Conservation (phyloP, 2,113 vertebrate genomes). For the Callionymus lyra region DNA sequence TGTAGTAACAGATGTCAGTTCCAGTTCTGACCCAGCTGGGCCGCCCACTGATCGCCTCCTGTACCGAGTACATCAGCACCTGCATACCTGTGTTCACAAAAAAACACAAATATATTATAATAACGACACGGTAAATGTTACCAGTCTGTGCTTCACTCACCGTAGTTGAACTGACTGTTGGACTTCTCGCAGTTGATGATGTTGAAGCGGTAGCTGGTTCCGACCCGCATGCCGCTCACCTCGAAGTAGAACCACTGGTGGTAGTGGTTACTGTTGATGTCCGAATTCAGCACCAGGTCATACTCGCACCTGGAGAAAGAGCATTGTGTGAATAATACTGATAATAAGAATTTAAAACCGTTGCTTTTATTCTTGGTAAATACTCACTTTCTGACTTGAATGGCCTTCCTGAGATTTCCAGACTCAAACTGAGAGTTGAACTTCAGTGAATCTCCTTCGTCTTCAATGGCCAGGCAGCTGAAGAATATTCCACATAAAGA, state of each 20-base stretch:
- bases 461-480: slow-evolving; percentile 71
- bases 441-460: slow-evolving; percentile 82
- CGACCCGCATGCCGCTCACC: slow-evolving; percentile 88
- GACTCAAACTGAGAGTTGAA: slow-evolving; percentile 98
- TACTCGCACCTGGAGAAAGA: slow-evolving; percentile 80
- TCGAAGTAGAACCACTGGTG: slow-evolving; percentile 99
- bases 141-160: slow-evolving; percentile 58
- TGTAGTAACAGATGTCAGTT: slow-evolving; percentile 96
- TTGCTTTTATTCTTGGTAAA: too few relatives aligned
- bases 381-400: slow-evolving; percentile 94
- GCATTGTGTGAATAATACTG: neutral
- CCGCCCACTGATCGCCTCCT: slow-evolving; percentile 81
- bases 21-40: slow-evolving; percentile 87
- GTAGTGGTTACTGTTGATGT: slow-evolving; percentile 98
- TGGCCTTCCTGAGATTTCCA: slow-evolving; percentile 91
- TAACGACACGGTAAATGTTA: neutral
- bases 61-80: slow-evolving; percentile 94
- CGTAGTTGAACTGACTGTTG: slow-evolving; percentile 98
- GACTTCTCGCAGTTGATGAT: slow-evolving; percentile 99
- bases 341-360: too few relatives aligned
- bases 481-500: slow-evolving; percentile 10
- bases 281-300: slow-evolving; percentile 94
- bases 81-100: slow-evolving; percentile 81
- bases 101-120: slow-evolving; percentile 1
- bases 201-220: slow-evolving; percentile 86